These are phyloP conservation scores for Ommatoiulus sabulosus DNA, from an alignment of 2,888 invertebrate species.

Conservation along the genomic window DNA sequence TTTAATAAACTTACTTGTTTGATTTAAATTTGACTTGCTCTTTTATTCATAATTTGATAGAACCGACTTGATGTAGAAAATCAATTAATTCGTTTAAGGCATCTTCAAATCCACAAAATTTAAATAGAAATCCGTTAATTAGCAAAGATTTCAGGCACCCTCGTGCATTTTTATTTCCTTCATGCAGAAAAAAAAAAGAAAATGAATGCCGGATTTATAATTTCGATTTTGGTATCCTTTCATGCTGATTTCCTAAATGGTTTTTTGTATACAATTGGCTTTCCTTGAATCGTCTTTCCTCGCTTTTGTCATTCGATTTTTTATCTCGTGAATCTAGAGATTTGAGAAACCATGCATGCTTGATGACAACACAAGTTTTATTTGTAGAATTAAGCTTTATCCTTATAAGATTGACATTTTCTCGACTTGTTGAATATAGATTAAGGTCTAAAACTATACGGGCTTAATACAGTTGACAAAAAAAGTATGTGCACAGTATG, in stretches of 20 bases:
- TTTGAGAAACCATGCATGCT: not conserved
- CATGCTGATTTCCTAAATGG: not conserved
- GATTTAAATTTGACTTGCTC: no score
- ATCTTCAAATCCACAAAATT: no score
- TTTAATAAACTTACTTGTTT: no score
- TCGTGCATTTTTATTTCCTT: not conserved
- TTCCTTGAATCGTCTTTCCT: not conserved
- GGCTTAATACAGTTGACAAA: no score
- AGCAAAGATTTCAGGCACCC: not conserved
- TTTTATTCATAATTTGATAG: no score
- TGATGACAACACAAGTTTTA: not conserved
- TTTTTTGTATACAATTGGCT: not conserved
- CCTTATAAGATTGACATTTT: constrained; percentile 7
- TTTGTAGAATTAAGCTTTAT: no score
- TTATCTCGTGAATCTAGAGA: not conserved
- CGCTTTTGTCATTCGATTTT: not conserved
- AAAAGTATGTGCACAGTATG: no score
- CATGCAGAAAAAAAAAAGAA: no score
- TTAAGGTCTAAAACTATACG: no score
- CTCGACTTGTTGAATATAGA: not conserved
- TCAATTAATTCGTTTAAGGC: no score
- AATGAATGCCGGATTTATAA: not conserved
- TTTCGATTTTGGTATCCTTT: constrained; percentile 17
- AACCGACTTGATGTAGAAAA: no score
- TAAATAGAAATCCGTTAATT: no score